These are phyloP conservation scores for Onychomys leucogaster DNA, from an alignment of 2,797 vertebrate genomes.

Conservation along the genomic window DNA sequence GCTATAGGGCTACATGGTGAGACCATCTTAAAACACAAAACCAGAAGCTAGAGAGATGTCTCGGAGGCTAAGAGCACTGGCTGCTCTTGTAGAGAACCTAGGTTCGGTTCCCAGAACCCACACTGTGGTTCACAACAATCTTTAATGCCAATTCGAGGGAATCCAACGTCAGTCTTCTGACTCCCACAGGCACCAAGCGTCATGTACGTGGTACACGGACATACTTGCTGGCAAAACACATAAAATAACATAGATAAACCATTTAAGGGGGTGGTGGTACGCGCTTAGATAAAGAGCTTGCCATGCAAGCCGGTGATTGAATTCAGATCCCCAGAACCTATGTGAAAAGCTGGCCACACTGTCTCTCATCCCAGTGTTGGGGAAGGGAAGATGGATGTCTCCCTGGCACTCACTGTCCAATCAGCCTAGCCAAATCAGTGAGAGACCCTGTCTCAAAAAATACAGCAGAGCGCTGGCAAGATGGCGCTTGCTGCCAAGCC, in stretches of 20 bases:
- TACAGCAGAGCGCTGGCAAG: background rate
- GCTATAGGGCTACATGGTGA: background rate
- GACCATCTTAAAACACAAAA: background rate
- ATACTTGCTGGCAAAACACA: background rate
- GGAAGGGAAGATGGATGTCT: background rate
- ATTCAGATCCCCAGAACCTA: background rate
- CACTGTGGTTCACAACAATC: background rate
- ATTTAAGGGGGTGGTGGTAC: background rate
- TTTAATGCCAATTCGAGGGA: background rate
- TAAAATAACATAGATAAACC: background rate
- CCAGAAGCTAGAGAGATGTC: background rate
- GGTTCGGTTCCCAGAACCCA: background rate
- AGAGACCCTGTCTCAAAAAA: background rate
- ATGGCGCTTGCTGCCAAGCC: background rate
- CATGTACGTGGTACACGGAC: background rate
- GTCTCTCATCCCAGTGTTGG: background rate
- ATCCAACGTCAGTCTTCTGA: background rate
- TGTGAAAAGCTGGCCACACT: background rate
- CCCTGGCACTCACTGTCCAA: background rate
- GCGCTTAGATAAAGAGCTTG: background rate
- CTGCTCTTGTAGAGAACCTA: background rate
- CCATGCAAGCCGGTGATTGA: background rate
- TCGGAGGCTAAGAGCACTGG: background rate
- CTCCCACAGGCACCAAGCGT: too few species aligned
- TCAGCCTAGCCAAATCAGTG: background rate